phyloP scores from a whole-genome alignment of 2,888 invertebrate species.

The Nomada fabriciana region DNA sequence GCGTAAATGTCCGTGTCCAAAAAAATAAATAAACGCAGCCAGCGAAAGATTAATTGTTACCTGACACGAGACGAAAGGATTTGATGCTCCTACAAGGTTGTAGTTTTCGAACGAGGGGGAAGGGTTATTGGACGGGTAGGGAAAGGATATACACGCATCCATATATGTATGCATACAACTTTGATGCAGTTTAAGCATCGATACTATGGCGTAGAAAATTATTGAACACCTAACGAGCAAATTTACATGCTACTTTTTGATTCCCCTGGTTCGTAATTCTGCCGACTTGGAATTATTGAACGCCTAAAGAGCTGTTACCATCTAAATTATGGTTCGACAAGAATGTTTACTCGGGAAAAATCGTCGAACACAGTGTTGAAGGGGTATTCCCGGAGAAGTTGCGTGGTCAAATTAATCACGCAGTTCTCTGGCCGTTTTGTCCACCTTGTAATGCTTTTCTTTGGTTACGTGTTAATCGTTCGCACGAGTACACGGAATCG shows the following conservation, averaged over 20 bases:
- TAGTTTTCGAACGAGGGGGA: conserved; percentile 3
- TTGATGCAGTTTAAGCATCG: conserved; percentile 9
- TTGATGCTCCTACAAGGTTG: neutral
- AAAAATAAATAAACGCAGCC: no score
- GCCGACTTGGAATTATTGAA: conserved; percentile 20
- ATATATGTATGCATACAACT: conserved; percentile 7
- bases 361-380: neutral
- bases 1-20: no score
- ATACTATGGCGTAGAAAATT: conserved; percentile 12
- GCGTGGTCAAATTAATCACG: conserved; percentile 29
- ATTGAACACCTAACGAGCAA: conserved; percentile 27
- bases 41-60: neutral
- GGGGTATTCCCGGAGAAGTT: neutral
- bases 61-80: neutral
- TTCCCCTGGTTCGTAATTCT: conserved; percentile 20
- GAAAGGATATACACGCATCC: neutral
- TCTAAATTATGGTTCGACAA: conserved; percentile 19
- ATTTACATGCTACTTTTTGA: conserved; percentile 31
- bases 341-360: neutral
- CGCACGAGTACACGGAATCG: neutral
- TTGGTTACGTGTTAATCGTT: conserved; percentile 26
- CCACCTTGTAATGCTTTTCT: conserved; percentile 8
- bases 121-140: conserved; percentile 9
- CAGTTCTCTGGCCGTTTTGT: neutral
- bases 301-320: conserved; percentile 14